A percentile compares a stretch with the other conserved stretches of the same genome.
Conservation (phyloP, 2,113 vertebrate species). For the Lepidothrix coronata region DNA sequence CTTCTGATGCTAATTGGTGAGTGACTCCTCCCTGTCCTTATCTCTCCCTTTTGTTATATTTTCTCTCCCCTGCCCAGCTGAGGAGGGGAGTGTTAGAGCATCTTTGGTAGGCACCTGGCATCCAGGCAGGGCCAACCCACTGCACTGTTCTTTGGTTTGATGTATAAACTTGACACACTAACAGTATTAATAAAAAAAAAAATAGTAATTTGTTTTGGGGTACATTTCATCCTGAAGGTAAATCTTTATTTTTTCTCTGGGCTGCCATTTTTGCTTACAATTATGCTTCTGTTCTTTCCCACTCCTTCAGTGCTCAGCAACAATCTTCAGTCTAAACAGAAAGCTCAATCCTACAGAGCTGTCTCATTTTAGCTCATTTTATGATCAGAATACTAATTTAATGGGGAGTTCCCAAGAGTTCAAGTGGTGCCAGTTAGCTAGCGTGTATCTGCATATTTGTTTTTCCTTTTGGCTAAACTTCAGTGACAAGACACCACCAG, state of each 20-base stretch:
- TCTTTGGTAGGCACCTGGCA: background rate
- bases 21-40: background rate
- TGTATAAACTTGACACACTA: background rate
- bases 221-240: background rate
- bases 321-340: background rate
- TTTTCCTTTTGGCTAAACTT: background rate
- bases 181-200: background rate
- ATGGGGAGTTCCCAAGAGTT: background rate
- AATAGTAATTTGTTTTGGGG: background rate
- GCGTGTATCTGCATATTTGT: background rate
- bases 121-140: accelerated
- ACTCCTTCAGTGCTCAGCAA: background rate
- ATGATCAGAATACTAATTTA: background rate
- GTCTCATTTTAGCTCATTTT: background rate
- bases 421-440: background rate
- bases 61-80: background rate
- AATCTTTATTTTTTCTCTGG: background rate
- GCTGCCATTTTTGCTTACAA: background rate
- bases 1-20: no score
- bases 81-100: background rate
- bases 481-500: background rate
- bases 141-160: background rate
- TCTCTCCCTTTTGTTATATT: background rate
- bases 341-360: background rate
- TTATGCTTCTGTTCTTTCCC: background rate